Percentiles rank a stretch among this genome's conserved stretches.
Evolutionary conservation across 2,888 invertebrate species (phyloP).

Genomic region (Tuberolachnus salignus): DNA sequence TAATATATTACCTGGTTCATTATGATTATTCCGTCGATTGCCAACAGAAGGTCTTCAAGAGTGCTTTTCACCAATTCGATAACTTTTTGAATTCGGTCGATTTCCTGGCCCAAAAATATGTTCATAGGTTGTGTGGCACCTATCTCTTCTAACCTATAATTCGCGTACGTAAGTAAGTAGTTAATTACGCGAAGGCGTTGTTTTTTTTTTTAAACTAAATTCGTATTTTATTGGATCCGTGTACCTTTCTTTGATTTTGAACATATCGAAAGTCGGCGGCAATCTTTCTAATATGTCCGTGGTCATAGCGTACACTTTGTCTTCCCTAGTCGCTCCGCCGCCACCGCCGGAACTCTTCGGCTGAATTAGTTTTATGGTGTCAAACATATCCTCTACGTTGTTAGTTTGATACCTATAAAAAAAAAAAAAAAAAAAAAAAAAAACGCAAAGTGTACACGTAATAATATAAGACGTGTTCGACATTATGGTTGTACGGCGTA

Average conservation of each 20-base stretch:
- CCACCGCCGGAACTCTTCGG: conserved; percentile 92
- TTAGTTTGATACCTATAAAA: conserved; percentile 81
- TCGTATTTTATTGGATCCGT: background rate
- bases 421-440: too few relatives aligned
- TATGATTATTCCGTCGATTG: conserved; percentile 95
- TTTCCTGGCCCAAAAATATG: conserved; percentile 82
- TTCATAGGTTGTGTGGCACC: conserved; percentile 93
- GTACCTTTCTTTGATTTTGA: conserved; percentile 70
- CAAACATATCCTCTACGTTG: conserved; percentile 89
- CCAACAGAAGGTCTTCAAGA: conserved; percentile 85
- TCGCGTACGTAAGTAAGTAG: too few relatives aligned
- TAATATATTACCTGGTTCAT: conserved; percentile 82
- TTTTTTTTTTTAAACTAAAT: background rate
- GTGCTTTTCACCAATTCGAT: conserved; percentile 74
- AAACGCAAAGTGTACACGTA: too few relatives aligned
- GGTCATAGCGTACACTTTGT: conserved; percentile 86
- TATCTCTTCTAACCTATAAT: conserved; percentile 66
- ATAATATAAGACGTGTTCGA: background rate
- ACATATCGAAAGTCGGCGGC: conserved; percentile 84
- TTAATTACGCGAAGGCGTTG: too few relatives aligned
- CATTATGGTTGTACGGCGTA: background rate
- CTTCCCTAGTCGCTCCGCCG: conserved; percentile 91
- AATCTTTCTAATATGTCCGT: conserved; percentile 89
- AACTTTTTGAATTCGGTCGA: conserved; percentile 84
- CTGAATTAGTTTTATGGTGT: conserved; percentile 92